Evolutionary conservation across 2,797 vertebrate genomes (phyloP).

Genomic region (Pipistrellus kuhlii): DNA sequence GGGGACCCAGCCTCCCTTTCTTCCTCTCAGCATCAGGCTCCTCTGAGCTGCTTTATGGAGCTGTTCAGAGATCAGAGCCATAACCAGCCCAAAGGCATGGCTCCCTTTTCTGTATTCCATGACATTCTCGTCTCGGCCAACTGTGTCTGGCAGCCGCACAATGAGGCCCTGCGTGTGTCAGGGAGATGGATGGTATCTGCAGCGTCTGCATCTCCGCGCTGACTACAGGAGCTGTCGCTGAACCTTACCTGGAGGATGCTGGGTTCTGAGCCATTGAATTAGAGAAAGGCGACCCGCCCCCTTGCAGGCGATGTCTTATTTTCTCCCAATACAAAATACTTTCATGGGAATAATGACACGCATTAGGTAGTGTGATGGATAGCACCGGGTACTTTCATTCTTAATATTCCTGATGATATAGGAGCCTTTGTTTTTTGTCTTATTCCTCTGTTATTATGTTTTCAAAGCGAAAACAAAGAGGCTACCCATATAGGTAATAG

Average conservation of each 20-base stretch:
- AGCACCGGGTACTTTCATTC: conserved; percentile 39
- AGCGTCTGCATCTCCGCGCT: conserved; percentile 91
- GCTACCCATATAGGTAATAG: not conserved
- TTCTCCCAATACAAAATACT: conserved; percentile 48
- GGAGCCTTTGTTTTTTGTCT: conserved; percentile 57
- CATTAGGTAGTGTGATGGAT: conserved; percentile 66
- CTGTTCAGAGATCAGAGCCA: conserved; percentile 78
- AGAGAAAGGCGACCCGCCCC: conserved; percentile 67
- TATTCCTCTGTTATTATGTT: conserved; percentile 23
- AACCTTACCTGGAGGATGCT: conserved; percentile 82
- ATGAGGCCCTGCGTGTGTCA: conserved; percentile 95
- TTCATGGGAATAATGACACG: conserved; percentile 71
- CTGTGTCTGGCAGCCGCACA: conserved; percentile 95
- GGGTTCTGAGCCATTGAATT: conserved; percentile 79
- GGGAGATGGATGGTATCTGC: conserved; percentile 98
- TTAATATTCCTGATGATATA: not conserved
- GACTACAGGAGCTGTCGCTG: conserved; percentile 80
- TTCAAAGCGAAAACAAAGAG: conserved; percentile 55
- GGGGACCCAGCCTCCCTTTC: conserved; percentile 69
- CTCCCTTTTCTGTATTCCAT: conserved; percentile 93
- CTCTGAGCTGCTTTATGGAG: conserved; percentile 47
- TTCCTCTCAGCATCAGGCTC: conserved; percentile 62
- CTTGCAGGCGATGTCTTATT: conserved; percentile 64
- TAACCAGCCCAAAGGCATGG: conserved; percentile 72
- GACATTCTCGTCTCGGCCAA: conserved; percentile 91